Conservation (phyloP, 2,888 invertebrate species). For the Rhingia campestris region DNA sequence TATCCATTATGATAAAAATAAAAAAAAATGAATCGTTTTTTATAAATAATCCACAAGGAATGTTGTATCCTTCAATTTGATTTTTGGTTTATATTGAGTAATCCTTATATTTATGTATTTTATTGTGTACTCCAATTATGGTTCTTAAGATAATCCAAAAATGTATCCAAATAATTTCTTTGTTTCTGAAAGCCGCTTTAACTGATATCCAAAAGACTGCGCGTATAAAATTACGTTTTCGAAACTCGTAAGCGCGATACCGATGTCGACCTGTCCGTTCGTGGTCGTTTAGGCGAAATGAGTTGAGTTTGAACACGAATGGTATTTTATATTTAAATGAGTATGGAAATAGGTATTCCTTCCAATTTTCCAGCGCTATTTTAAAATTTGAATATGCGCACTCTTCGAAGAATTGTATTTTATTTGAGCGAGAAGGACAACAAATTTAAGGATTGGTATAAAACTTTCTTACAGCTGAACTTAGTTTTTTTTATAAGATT, state of each 20-base stretch:
- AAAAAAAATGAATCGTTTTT: neutral
- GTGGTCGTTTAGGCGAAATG: constrained; percentile 45
- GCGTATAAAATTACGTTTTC: too few species aligned
- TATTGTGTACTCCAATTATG: too few species aligned
- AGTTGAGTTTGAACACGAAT: neutral
- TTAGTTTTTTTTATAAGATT: too few species aligned
- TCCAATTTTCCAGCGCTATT: constrained; percentile 65
- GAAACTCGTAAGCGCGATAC: too few species aligned
- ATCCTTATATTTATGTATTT: too few species aligned
- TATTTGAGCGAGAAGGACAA: neutral
- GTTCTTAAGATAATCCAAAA: constrained; percentile 1
- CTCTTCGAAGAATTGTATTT: constrained; percentile 3
- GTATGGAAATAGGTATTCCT: constrained; percentile 48
- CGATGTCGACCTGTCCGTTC: constrained; percentile 47
- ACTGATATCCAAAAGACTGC: neutral
- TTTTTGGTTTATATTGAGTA: too few species aligned
- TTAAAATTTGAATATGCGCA: constrained; percentile 74
- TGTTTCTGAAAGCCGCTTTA: neutral
- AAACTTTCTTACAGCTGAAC: neutral
- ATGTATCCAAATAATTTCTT: constrained; percentile 12
- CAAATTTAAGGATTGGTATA: constrained; percentile 1
- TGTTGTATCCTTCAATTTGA: too few species aligned
- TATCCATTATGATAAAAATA: neutral
- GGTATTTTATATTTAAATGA: constrained; percentile 53
- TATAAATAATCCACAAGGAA: too few species aligned